Evolutionary conservation across 2,113 vertebrate genomes (phyloP).

Genomic region (Circaetus cinerascens): DNA sequence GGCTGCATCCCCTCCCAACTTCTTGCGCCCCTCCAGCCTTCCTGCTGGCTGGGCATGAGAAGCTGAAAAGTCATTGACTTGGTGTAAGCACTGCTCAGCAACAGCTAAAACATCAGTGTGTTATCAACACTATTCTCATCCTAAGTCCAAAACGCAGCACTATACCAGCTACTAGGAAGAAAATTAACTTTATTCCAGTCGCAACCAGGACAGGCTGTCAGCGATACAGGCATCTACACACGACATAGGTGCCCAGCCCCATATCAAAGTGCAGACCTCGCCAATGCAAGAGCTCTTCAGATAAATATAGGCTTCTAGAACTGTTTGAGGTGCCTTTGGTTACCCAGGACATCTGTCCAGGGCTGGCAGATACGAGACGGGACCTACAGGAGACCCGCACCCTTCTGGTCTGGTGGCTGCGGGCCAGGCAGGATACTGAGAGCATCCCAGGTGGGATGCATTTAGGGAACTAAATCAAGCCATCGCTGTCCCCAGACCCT

Average conservation of each 20-base stretch:
- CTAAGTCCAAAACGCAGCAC: too few species aligned
- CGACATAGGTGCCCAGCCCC: accelerated
- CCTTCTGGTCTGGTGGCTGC: not conserved
- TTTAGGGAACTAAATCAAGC: not conserved
- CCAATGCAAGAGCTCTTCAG: not conserved
- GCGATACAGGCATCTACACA: accelerated
- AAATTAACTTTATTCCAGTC: too few species aligned
- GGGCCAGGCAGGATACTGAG: not conserved
- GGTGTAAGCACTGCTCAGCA: too few species aligned
- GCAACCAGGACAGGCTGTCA: not conserved
- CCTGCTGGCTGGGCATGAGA: too few species aligned
- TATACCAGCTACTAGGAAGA: too few species aligned
- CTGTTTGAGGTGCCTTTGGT: not conserved
- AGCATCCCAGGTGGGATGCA: not conserved
- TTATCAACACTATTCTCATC: too few species aligned
- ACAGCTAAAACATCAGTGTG: too few species aligned
- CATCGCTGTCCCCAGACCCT: not conserved
- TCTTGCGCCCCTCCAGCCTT: too few species aligned
- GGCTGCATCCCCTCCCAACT: too few species aligned
- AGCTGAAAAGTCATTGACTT: too few species aligned
- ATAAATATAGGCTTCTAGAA: not conserved
- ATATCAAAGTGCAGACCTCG: not conserved
- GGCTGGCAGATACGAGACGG: too few species aligned
- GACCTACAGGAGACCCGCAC: not conserved
- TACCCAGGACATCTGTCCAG: not conserved